A percentile compares a stretch with the other conserved stretches of the same genome.
Conservation (phyloP, 2,797 vertebrate genomes). For the Centropyge bicolor region DNA sequence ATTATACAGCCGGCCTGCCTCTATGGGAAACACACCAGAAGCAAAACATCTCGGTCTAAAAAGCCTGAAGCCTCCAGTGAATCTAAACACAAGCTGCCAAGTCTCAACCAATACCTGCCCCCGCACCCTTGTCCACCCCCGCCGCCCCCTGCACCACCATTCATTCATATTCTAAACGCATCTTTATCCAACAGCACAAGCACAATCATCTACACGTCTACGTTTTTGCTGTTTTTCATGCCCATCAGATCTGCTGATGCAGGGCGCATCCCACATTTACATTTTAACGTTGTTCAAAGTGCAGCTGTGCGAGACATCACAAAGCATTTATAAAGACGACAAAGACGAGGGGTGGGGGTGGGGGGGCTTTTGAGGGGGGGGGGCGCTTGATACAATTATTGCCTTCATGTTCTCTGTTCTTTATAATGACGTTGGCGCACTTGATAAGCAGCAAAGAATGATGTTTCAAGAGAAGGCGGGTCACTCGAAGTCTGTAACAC, state of each 20-base stretch:
- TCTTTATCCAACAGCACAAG: constrained; percentile 37
- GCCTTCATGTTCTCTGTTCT: constrained; percentile 47
- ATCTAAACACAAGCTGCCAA: constrained; percentile 57
- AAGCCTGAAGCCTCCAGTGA: constrained; percentile 46
- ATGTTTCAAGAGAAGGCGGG: constrained; percentile 58
- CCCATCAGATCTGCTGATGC: constrained; percentile 26
- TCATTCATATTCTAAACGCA: constrained; percentile 59
- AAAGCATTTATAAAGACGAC: constrained; percentile 37
- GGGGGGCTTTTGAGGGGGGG: no score
- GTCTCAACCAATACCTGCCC: constrained; percentile 45
- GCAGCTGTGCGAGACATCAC: constrained; percentile 26
- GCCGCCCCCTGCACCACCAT: background rate
- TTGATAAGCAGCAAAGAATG: constrained; percentile 37
- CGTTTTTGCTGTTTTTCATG: constrained; percentile 31
- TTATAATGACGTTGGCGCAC: constrained; percentile 30
- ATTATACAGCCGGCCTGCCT: constrained; percentile 21
- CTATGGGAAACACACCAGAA: constrained; percentile 37
- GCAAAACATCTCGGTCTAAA: constrained; percentile 36
- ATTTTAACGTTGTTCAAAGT: constrained; percentile 48
- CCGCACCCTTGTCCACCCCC: constrained; percentile 11
- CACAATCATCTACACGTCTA: constrained; percentile 42
- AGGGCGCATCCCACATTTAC: constrained; percentile 29
- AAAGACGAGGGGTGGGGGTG: no score
- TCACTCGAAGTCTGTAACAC: constrained; percentile 49
- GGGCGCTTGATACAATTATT: constrained; percentile 29